Evolutionary conservation across 2,888 invertebrate species (phyloP).

Genomic region (Athetis lepigone): DNA sequence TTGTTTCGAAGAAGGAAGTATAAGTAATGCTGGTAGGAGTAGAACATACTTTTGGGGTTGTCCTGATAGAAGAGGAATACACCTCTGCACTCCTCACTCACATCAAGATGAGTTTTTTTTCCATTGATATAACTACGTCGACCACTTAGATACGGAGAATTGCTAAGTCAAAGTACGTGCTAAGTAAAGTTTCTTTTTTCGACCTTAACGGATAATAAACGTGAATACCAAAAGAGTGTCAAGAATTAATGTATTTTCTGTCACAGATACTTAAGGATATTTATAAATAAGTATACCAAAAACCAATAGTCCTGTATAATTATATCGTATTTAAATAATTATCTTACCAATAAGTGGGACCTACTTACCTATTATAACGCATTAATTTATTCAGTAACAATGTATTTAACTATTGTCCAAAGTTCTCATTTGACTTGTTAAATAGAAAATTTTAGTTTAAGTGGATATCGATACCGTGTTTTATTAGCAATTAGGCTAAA

Average conservation of each 20-base stretch:
- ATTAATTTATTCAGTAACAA: constrained; percentile 29
- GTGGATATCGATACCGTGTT: constrained; percentile 48
- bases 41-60: no score
- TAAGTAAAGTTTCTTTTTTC: not conserved
- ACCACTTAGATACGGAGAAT: no score
- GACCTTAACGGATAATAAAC: no score
- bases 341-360: constrained; percentile 3
- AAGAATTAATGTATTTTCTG: not conserved
- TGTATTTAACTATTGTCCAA: constrained; percentile 10
- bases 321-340: constrained; percentile 15
- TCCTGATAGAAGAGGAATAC: no score
- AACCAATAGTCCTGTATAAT: constrained; percentile 2
- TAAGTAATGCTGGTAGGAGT: no score
- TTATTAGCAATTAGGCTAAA: constrained; percentile 58
- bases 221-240: no score
- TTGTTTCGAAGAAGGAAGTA: no score
- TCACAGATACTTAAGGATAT: not conserved
- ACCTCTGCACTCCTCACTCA: no score
- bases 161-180: no score
- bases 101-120: no score
- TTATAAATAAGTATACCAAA: not conserved
- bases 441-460: constrained; percentile 50
- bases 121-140: no score
- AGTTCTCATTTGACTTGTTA: constrained; percentile 47
- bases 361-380: constrained; percentile 7